These are phyloP conservation scores for Pediacus dermestoides DNA, from an alignment of 2,888 invertebrate species.

Conservation along the genomic window DNA sequence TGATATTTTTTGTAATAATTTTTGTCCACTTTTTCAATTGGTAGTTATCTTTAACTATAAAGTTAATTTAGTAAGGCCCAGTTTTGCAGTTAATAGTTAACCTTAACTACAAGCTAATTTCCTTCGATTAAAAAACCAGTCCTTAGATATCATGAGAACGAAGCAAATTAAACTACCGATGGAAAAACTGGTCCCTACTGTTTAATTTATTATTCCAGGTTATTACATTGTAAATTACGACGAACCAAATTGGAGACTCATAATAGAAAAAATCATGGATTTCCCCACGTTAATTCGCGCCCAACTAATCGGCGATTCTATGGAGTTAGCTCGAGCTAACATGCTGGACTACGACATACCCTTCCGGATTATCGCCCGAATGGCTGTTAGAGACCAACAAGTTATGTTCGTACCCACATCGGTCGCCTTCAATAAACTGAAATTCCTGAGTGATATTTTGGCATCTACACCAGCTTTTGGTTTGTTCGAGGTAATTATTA, in stretches of 20 bases:
- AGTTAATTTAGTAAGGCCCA: no score
- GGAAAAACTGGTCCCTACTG: slow-evolving; percentile 40
- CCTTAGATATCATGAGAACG: no score
- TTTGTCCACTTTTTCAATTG: no score
- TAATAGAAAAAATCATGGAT: slow-evolving; percentile 52
- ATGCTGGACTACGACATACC: slow-evolving; percentile 57
- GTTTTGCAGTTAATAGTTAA: slow-evolving; percentile 13
- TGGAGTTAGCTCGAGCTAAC: slow-evolving; percentile 58
- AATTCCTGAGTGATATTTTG: slow-evolving; percentile 57
- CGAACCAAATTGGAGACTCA: slow-evolving; percentile 56
- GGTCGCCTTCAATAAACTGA: slow-evolving; percentile 56
- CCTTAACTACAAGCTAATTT: no score
- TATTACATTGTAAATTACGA: slow-evolving; percentile 69
- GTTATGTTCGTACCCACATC: slow-evolving; percentile 59
- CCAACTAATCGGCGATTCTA: slow-evolving; percentile 67
- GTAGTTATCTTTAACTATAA: no score
- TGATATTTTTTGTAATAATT: no score
- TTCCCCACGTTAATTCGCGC: slow-evolving; percentile 62
- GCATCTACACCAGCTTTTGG: slow-evolving; percentile 58
- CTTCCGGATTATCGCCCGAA: slow-evolving; percentile 52
- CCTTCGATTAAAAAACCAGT: no score
- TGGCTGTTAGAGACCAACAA: slow-evolving; percentile 50
- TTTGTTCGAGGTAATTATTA: slow-evolving; percentile 54
- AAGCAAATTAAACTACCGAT: no score
- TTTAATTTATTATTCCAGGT: no score